A percentile compares a stretch with the other conserved stretches of the same genome.
Conservation (phyloP, 2,888 invertebrate species). For the Agrotis segetum region DNA sequence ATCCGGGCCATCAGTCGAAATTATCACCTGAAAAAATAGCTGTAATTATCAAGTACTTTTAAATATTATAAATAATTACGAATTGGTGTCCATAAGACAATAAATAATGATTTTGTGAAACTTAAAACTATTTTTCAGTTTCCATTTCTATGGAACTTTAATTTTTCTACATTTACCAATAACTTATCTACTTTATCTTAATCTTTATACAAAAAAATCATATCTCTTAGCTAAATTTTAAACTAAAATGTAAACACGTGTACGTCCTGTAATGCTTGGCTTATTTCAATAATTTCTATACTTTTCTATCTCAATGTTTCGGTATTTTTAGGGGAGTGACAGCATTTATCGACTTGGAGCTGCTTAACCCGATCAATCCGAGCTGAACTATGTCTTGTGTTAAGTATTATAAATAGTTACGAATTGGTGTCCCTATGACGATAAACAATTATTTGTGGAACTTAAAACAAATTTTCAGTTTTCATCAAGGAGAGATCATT, state of each 20-base stretch:
- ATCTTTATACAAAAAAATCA: slow-evolving; percentile 32
- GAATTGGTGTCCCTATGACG: too few relatives aligned
- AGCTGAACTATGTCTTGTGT: too few relatives aligned
- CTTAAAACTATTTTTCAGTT: slow-evolving; percentile 4
- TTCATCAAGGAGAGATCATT: too few relatives aligned
- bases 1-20: neutral
- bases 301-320: slow-evolving; percentile 30
- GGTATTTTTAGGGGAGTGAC: slow-evolving; percentile 21
- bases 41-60: slow-evolving; percentile 17
- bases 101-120: slow-evolving; percentile 42
- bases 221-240: slow-evolving; percentile 34
- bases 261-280: slow-evolving; percentile 50
- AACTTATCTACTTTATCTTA: slow-evolving; percentile 34
- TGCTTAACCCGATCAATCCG: neutral
- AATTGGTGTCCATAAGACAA: slow-evolving; percentile 55
- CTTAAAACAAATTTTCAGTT: too few relatives aligned
- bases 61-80: slow-evolving; percentile 49
- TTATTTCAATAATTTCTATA: slow-evolving; percentile 29
- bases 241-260: slow-evolving; percentile 37
- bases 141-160: slow-evolving; percentile 2
- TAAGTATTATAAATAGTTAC: too few relatives aligned
- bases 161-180: slow-evolving; percentile 5
- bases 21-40: neutral
- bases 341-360: neutral
- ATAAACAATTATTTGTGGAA: too few relatives aligned